Evolutionary conservation across 1,140 invertebrate species (phyloP), one percentile per base, ranked within the genome.

Genomic region (Drosophila obscura): DNA sequence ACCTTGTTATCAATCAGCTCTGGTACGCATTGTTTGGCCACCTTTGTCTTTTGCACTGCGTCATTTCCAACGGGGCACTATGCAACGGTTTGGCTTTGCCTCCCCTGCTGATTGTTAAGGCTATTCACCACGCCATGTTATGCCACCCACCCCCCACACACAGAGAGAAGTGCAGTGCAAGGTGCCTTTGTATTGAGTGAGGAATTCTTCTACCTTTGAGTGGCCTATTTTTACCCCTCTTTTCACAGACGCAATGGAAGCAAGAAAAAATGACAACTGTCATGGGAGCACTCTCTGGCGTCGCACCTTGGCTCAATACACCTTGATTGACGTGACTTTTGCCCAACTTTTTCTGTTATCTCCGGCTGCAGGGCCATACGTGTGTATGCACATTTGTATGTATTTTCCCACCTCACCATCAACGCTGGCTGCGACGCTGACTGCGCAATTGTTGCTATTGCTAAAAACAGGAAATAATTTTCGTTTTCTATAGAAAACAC

Each of bases 391-490:
- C 4, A 4, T 28, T 7, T 39, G 35, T 39, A 13, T 39, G 35
- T 39, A 49, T 13, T 49, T 58, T 51, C 39, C 26, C 68, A 72
- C 55, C 66, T 46, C 66, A 39, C 39, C 49, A 31, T 16, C 50
- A 9, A 52, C 50, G 50, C 24, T 15, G 15, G 8, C 28, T 15
- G 19, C 50, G 50, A 39, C 35, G 35, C 35, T 39, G 35, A 39
- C 35, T 5, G 15, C n/a, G 45, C 45, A 57, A 19, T 61, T 16
- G 16, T 59, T 76, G 63, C 44, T 56, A 28, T 68, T 74, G 62
- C 72, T 63, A 22, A 69, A 80, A 79, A 75, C 71, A 80, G 77
- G 77, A 80, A 80, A 80, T 80, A 65, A 76, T 80, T 85, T 65
- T 83, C 45, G 69, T 62, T 81, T 82, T 81, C 73, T 77, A 73